A percentile compares a stretch with the other conserved stretches of the same genome.
phyloP scores from a whole-genome alignment of 2,888 invertebrate species.

The Yponomeuta malinellus region DNA sequence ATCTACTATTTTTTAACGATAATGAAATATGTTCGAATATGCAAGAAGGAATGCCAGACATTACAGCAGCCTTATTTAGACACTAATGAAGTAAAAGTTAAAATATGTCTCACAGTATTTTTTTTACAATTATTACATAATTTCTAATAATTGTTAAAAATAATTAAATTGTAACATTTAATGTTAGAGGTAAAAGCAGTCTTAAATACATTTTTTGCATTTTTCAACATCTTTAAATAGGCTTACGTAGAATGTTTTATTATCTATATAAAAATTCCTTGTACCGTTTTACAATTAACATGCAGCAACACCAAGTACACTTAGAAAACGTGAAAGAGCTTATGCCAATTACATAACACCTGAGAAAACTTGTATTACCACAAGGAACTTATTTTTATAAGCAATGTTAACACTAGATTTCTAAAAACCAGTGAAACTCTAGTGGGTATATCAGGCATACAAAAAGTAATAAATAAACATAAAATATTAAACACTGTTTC shows the following conservation, averaged over 20 bases:
- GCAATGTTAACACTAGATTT: conserved; percentile 21
- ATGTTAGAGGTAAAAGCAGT: too few relatives aligned
- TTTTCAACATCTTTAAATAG: conserved; percentile 6
- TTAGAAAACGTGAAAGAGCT: conserved; percentile 10
- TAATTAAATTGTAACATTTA: too few relatives aligned
- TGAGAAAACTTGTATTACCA: conserved; percentile 17
- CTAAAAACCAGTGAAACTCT: neutral
- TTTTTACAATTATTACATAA: too few relatives aligned
- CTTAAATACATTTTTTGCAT: conserved; percentile 9
- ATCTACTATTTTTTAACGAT: too few relatives aligned
- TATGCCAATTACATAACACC: neutral
- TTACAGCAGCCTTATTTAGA: too few relatives aligned
- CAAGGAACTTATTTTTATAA: conserved; percentile 28
- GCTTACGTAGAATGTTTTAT: neutral
- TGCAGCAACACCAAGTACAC: conserved; percentile 13
- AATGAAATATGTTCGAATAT: too few relatives aligned
- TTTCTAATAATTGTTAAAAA: too few relatives aligned
- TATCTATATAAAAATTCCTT: conserved; percentile 25
- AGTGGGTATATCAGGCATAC: too few relatives aligned
- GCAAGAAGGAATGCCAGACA: too few relatives aligned
- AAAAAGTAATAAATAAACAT: neutral
- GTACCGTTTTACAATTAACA: conserved; percentile 22
- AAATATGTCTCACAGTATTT: too few relatives aligned
- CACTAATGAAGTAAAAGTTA: too few relatives aligned
- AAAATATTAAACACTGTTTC: neutral